Base-by-base conservation (phyloP, 2,888 invertebrate genomes). In the Myopa testacea region DNA sequence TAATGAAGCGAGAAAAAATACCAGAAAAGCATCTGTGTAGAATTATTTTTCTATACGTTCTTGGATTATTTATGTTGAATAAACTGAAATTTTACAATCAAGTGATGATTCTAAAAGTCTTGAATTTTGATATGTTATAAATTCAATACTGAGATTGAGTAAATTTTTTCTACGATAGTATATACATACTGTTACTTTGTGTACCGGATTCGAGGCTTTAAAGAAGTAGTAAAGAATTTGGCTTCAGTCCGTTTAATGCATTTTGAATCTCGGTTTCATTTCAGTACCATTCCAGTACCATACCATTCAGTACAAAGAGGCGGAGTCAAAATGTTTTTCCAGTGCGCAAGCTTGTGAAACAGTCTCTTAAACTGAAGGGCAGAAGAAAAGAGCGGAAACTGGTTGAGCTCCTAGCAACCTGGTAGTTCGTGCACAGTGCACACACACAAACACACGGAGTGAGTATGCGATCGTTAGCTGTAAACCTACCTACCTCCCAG, bases 271-370 rank as follows among this genome's bases (percentile, higher is more conserved):
- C 72, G n/a, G 60, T 60, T 58, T 40, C 72, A 40, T 60, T 60
- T 72, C 60, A 38, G 58, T 40, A 10, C 8, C n/a, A 19, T 72
- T 40, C 72, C 60, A 60, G 58, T 40, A 10, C 8, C n/a, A 19
- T 72, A 19, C 72, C 60, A 60, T 34, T 12, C 2, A 38, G 4
- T 38, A 14, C 34, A 37, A 7, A 40, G 37, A 60, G 72, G 72
- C 72, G 72, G 72, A 72, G 72, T 60, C 58, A 38, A 60, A 38
- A 60, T 4, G 34, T 14, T 34, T 37, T 4, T 5, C n/a, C 72
- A 5, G 12, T 60, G 58, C 72, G 40, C 72, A 38, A 58, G 50
- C 26, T 68, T 19, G 45, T 26, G 16, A 67, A 67, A 67, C 38
- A 40, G 26, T 1, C 26, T 40, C 10, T 8, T 4, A n/a, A 38